Conservation (phyloP, 64 coral and sea anemone genomes). For the Actinia equina region DNA sequence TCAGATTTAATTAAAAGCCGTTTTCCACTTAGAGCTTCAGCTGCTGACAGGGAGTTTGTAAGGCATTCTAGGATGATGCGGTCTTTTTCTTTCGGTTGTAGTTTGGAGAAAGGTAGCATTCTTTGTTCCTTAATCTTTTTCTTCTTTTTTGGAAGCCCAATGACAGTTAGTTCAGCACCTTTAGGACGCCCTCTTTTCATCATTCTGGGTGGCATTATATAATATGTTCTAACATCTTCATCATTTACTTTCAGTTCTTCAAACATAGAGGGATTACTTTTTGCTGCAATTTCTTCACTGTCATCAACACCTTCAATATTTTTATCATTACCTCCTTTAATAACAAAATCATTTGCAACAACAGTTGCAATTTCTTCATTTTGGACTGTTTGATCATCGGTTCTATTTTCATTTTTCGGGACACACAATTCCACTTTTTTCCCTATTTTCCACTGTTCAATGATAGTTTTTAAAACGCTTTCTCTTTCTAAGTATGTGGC, state of each 20-base stretch:
- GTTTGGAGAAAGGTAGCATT: neutral
- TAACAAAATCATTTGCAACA: too few species aligned
- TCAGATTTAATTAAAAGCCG: neutral
- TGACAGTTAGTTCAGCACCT: too few species aligned
- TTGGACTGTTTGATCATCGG: too few species aligned
- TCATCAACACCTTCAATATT: too few species aligned
- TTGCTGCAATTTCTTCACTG: too few species aligned
- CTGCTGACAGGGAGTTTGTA: neutral
- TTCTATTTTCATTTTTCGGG: neutral
- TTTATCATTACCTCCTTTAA: too few species aligned
- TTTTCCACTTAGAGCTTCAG: neutral
- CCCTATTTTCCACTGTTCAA: conserved; percentile 24
- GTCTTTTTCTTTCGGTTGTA: neutral
- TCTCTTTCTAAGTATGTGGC: conserved; percentile 19
- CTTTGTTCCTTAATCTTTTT: neutral
- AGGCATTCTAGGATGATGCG: too few species aligned
- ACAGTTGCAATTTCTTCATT: too few species aligned
- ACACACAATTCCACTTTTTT: conserved; percentile 1
- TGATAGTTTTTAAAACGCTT: conserved; percentile 12
- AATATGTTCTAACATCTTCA: too few species aligned
- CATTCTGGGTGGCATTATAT: neutral
- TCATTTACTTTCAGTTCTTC: too few species aligned
- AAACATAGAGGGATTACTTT: too few species aligned
- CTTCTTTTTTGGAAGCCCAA: neutral
- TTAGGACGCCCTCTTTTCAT: too few species aligned